Evolutionary conservation across 2,797 vertebrate genomes (phyloP).

Genomic region (Taeniopygia guttata): DNA sequence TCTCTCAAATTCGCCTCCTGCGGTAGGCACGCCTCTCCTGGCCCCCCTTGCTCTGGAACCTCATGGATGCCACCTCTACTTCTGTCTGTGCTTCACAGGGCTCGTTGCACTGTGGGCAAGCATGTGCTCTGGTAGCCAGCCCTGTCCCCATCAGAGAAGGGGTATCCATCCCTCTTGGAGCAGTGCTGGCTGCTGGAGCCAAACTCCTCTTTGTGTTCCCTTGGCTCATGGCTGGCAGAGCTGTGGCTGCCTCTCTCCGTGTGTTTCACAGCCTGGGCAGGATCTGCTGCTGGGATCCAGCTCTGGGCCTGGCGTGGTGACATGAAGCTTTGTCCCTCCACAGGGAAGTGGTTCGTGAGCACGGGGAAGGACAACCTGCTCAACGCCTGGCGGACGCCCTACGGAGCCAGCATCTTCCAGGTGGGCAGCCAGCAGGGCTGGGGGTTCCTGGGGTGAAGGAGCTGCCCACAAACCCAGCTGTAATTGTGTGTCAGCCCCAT

Average conservation of each 20-base stretch:
- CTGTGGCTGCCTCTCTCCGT: fast-evolving
- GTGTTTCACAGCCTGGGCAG: not conserved
- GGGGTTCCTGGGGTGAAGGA: fast-evolving
- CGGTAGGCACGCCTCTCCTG: conserved; percentile 25
- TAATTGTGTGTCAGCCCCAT: not conserved
- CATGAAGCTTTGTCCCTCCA: not conserved
- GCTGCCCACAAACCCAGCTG: not conserved
- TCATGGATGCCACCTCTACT: not conserved
- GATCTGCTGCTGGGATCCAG: not conserved
- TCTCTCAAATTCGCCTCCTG: conserved; percentile 80
- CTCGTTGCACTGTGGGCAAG: fast-evolving
- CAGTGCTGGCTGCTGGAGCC: not conserved
- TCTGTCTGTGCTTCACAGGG: fast-evolving
- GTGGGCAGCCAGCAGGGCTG: not conserved
- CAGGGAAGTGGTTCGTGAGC: conserved; percentile 92
- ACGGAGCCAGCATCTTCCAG: conserved; percentile 91
- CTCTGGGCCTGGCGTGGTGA: not conserved
- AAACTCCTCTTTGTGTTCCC: not conserved
- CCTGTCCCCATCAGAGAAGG: not conserved
- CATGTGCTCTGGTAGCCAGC: not conserved
- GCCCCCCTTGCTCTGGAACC: not conserved
- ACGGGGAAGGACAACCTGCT: conserved; percentile 94
- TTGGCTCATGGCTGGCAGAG: not conserved
- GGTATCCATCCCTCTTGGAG: not conserved
- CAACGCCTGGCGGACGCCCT: conserved; percentile 91